phyloP scores from a whole-genome alignment of 2,888 invertebrate species.

The Polylopha cassiicola region DNA sequence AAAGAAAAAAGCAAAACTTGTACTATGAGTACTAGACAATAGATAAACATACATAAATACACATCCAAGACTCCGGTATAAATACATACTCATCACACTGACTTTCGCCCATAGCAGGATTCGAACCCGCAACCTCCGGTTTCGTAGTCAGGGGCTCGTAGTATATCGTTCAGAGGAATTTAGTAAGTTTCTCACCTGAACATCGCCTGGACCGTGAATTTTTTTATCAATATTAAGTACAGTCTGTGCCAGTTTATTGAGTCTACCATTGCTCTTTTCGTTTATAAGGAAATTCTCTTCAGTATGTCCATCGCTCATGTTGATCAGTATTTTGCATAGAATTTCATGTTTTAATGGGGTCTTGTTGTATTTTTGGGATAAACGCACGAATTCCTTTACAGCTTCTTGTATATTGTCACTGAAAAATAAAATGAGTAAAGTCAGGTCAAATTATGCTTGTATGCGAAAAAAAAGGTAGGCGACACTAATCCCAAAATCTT shows the following conservation, averaged over 20 bases:
- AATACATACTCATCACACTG: too few species aligned
- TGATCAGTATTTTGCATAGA: slow-evolving; percentile 51
- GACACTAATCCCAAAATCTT: too few species aligned
- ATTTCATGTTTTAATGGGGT: slow-evolving; percentile 82
- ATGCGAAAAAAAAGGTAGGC: too few species aligned
- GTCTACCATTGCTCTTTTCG: slow-evolving; percentile 42
- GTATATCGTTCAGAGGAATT: too few species aligned
- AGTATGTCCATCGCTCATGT: slow-evolving; percentile 50
- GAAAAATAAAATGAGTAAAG: slow-evolving; percentile 15
- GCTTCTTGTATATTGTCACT: slow-evolving; percentile 71
- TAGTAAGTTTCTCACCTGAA: slow-evolving; percentile 58
- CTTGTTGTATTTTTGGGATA: slow-evolving; percentile 72
- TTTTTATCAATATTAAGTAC: slow-evolving; percentile 49
- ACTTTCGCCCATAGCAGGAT: too few species aligned
- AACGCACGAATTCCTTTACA: slow-evolving; percentile 70
- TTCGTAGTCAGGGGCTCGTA: too few species aligned
- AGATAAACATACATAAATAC: too few species aligned
- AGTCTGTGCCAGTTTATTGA: slow-evolving; percentile 48
- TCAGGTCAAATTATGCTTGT: too few species aligned
- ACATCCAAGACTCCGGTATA: too few species aligned
- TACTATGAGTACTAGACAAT: too few species aligned
- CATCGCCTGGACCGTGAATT: slow-evolving; percentile 58
- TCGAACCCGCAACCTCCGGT: too few species aligned
- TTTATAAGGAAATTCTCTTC: slow-evolving; percentile 52
- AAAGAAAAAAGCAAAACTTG: too few species aligned